phyloP scores from a whole-genome alignment of 2,113 vertebrate genomes.

The Fregata magnificens region DNA sequence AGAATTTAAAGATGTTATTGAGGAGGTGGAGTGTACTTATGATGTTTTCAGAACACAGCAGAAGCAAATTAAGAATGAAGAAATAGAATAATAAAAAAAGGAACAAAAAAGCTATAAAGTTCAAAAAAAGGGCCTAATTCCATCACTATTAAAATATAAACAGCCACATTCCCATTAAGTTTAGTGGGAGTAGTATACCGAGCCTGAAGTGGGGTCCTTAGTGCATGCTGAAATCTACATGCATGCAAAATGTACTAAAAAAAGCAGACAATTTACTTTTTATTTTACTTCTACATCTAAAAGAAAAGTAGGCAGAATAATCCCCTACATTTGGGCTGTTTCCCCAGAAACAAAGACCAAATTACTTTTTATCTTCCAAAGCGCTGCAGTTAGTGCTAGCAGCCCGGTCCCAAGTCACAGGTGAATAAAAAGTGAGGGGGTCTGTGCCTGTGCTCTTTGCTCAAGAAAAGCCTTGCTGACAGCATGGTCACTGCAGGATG shows the following conservation, averaged over 20 bases:
- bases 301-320: not conserved
- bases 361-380: not conserved
- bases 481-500: accelerated
- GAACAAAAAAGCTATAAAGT: not conserved
- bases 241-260: not conserved
- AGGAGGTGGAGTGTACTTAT: not conserved
- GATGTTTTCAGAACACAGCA: not conserved
- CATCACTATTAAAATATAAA: not conserved
- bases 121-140: not conserved
- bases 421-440: not conserved
- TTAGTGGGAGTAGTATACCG: not conserved
- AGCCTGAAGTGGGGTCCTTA: not conserved
- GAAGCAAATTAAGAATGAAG: not conserved
- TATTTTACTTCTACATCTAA: not conserved
- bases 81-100: not conserved
- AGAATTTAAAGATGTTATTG: not conserved
- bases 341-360: not conserved
- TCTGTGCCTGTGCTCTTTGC: not conserved
- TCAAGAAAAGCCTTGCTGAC: not conserved
- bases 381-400: not conserved
- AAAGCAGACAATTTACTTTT: not conserved
- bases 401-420: not conserved
- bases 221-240: not conserved
- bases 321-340: not conserved
- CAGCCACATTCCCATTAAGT: not conserved